A percentile compares a stretch with the other conserved stretches of the same genome.
These are phyloP conservation scores for Acanthiza pusilla DNA, from an alignment of 2,797 vertebrate genomes.

Conservation along the genomic window DNA sequence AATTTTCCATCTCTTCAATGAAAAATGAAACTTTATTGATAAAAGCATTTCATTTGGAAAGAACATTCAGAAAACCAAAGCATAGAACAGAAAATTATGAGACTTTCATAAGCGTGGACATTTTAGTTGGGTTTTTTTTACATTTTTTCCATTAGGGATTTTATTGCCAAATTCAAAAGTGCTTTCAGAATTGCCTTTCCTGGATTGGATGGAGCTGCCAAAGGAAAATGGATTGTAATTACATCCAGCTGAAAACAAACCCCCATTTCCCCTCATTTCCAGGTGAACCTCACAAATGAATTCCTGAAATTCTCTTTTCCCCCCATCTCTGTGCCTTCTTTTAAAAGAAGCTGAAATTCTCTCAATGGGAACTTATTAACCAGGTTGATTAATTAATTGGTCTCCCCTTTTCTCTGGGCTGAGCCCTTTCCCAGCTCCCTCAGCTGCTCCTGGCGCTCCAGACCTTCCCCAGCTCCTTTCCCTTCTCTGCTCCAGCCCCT, in stretches of 20 bases:
- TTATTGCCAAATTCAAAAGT: not conserved
- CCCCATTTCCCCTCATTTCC: not conserved
- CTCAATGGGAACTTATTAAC: not conserved
- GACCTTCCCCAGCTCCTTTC: not conserved
- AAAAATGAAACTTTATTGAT: not conserved
- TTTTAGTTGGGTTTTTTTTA: not conserved
- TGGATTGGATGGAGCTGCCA: not conserved
- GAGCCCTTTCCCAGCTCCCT: not conserved
- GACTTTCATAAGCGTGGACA: not conserved
- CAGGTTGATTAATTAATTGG: not conserved
- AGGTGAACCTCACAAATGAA: not conserved
- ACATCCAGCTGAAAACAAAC: not conserved
- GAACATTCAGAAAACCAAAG: not conserved
- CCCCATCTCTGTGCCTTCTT: not conserved
- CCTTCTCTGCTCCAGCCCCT: not conserved
- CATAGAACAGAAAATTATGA: not conserved
- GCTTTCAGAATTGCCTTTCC: not conserved
- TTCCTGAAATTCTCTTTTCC: not conserved
- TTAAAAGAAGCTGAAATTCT: not conserved
- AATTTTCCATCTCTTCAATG: not conserved
- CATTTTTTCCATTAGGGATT: not conserved
- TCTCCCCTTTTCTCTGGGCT: not conserved
- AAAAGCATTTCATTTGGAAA: not conserved
- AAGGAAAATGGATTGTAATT: not conserved
- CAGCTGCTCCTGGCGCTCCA: not conserved